Percentiles rank a stretch among this genome's conserved stretches.
These are phyloP conservation scores for Tichodroma muraria DNA, from an alignment of 2,113 vertebrate species.

Conservation along the genomic window DNA sequence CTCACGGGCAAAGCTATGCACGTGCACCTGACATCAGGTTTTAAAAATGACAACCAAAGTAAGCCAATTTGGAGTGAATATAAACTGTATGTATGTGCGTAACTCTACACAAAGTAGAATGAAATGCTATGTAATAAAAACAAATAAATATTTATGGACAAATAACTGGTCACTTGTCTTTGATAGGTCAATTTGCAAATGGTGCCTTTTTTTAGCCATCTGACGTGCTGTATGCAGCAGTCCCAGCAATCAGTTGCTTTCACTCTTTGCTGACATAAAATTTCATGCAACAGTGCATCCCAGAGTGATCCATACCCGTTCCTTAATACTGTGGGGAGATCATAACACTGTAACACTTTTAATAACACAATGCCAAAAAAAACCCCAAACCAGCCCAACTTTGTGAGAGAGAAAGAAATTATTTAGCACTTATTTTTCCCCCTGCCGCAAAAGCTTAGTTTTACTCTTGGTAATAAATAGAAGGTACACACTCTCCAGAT, in stretches of 20 bases:
- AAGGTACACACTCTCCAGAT: conserved; percentile 32
- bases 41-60: background rate
- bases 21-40: background rate
- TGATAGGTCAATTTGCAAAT: background rate
- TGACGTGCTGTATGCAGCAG: background rate
- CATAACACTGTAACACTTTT: conserved; percentile 55
- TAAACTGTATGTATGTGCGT: background rate
- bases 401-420: background rate
- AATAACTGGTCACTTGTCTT: background rate
- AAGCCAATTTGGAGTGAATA: background rate
- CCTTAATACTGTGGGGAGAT: conserved; percentile 52
- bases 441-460: background rate
- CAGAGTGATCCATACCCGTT: background rate
- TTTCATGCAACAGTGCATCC: conserved; percentile 10
- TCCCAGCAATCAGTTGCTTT: background rate
- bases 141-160: background rate
- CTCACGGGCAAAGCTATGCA: background rate
- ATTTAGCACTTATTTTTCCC: background rate
- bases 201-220: background rate
- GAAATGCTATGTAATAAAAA: background rate
- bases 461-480: conserved; percentile 29
- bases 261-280: background rate
- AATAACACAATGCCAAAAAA: conserved; percentile 22
- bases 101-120: background rate
- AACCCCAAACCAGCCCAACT: background rate